These are phyloP conservation scores for Ganaspis sp. DNA, from an alignment of 1,140 invertebrate species.

Conservation along the genomic window DNA sequence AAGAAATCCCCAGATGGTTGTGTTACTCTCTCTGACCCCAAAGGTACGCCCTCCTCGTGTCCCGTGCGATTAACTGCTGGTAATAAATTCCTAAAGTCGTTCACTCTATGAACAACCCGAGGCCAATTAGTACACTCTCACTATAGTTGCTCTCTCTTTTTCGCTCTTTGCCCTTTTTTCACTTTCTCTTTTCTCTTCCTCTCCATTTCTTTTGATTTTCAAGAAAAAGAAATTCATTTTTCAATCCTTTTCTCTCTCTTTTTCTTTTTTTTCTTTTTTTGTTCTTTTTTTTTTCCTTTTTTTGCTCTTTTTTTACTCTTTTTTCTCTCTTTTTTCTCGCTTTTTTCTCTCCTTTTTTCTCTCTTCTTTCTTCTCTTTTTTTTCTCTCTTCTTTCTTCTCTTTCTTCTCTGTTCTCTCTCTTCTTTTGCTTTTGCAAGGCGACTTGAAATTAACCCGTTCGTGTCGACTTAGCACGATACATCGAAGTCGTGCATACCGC, in stretches of 20 bases:
- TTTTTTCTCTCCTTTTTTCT: no score
- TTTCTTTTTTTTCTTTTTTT: no score
- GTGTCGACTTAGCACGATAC: slow-evolving; percentile 9
- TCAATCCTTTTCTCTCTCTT: no score
- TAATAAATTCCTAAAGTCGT: slow-evolving; percentile 20
- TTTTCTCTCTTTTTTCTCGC: slow-evolving; percentile 30
- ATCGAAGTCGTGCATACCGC: slow-evolving; percentile 36
- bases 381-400: neutral
- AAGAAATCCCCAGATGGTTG: slow-evolving; percentile 4
- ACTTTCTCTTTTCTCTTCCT: no score
- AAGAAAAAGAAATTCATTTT: no score
- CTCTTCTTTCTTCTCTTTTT: slow-evolving; percentile 38
- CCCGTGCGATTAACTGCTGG: slow-evolving; percentile 51
- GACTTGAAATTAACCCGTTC: slow-evolving; percentile 44
- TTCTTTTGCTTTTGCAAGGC: slow-evolving; percentile 31
- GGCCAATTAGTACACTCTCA: slow-evolving; percentile 49
- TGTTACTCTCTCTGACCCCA: slow-evolving; percentile 12
- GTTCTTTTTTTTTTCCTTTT: no score
- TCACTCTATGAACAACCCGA: slow-evolving; percentile 32
- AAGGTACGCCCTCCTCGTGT: slow-evolving; percentile 53
- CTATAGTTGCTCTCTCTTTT: no score
- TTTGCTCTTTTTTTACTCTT: no score
- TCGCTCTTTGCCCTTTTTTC: no score
- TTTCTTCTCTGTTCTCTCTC: slow-evolving; percentile 27
- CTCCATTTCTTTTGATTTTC: no score